Evolutionary conservation across 2,797 vertebrate genomes (phyloP), one percentile per base, ranked within the genome.

Genomic region (Pangasius larnaudii): DNA sequence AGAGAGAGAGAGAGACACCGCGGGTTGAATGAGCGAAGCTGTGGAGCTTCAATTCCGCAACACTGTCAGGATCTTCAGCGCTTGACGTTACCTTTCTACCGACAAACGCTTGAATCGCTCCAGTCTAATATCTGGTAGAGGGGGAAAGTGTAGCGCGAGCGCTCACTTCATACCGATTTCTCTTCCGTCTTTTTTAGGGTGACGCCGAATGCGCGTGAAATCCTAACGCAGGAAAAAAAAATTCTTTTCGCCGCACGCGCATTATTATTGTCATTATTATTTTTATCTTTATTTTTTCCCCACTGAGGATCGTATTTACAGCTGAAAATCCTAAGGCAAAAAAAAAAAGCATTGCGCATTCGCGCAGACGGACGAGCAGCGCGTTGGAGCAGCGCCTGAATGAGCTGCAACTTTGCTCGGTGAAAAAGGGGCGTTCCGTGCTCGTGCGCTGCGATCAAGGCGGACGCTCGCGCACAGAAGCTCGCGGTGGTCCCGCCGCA

Each of bases 351-450:
- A 19, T 19, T 49, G 14, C 56, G 85, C 56, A 16, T 74, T 39
- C 22, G n/a, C 65, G 30, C 84, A 59, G 80, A 18, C 58, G 24
- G 27, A 16, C 27, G 84, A 42, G 11, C 24, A 24, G 53, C 22
- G 74, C 72, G 19, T 16, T 61, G 72, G 65, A 84, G 69, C 36
- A 1, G 59, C 58, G 65, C 33, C 3, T 74, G 59, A 85, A 79
- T 69, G 82, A 77, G 49, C 87, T 24, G 18, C 65, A 85, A 88
- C 13, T 88, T 88, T 88, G 58, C 65, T 53, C 82, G 33, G 11
- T 84, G 16, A 27, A 49, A 71, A 88, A 46, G 88, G 90, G 88
- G 90, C 90, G 90, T 89, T 83, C 88, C 88, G 85, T 79, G 80
- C 69, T 5, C 49, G 69, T 58, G 53, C 19, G 42, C 58, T 51